phyloP scores from a whole-genome alignment of 2,113 vertebrate genomes.

The Lamprotornis superbus region DNA sequence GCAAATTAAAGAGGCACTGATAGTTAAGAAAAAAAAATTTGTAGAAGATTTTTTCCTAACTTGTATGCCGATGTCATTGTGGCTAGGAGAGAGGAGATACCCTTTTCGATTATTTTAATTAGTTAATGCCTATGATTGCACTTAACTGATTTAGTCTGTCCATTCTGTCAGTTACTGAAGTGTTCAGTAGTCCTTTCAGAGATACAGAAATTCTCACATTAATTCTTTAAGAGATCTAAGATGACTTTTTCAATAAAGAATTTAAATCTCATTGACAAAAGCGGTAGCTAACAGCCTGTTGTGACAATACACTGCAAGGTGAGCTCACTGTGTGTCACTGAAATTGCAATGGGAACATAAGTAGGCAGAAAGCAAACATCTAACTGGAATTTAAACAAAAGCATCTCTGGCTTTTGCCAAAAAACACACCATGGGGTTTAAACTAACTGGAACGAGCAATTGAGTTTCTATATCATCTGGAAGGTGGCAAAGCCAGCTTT shows the following conservation, averaged over 20 bases:
- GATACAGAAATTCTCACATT: background rate
- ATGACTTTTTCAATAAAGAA: background rate
- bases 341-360: background rate
- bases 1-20: background rate
- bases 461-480: background rate
- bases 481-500: background rate
- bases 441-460: background rate
- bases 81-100: background rate
- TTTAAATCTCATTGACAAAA: background rate
- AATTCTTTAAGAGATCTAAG: background rate
- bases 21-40: background rate
- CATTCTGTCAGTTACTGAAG: background rate
- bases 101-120: background rate
- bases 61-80: background rate
- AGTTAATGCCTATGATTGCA: background rate
- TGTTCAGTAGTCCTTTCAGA: background rate
- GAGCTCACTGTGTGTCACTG: background rate
- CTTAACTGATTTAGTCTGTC: background rate
- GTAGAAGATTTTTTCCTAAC: background rate
- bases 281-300: background rate
- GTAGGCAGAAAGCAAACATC: conserved; percentile 18
- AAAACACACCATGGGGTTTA: background rate
- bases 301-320: background rate
- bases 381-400: conserved; percentile 33
- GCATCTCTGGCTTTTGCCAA: background rate